A percentile compares a stretch with the other conserved stretches of the same genome.
phyloP scores from a whole-genome alignment of 2,888 invertebrate species.

The Drosophila buzzatii region DNA sequence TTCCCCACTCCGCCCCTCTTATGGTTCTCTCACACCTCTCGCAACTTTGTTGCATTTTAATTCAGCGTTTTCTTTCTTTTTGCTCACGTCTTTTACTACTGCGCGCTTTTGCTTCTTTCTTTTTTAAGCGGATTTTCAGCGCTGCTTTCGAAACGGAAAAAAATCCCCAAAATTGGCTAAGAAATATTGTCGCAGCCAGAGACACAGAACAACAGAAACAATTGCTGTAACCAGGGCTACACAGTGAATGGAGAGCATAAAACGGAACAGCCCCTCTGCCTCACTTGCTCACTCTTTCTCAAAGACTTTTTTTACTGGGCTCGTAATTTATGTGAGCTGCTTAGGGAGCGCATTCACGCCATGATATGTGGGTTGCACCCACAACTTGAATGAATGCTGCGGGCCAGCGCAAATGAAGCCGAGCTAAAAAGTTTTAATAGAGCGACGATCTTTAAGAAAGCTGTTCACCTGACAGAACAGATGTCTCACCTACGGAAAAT shows the following conservation, averaged over 20 bases:
- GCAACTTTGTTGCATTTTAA: conserved; percentile 70
- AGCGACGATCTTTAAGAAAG: background rate
- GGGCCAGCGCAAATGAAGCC: background rate
- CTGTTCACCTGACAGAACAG: background rate
- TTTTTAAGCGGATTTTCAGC: conserved; percentile 80
- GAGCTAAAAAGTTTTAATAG: background rate
- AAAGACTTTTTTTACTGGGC: conserved; percentile 16
- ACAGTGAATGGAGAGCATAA: background rate
- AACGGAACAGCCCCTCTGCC: background rate
- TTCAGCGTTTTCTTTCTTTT: conserved; percentile 54
- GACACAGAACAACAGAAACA: conserved; percentile 20
- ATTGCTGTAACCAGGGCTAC: conserved; percentile 5
- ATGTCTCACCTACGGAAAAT: background rate
- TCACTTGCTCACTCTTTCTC: background rate
- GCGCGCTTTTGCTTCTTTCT: conserved; percentile 29
- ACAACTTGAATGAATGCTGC: conserved; percentile 18
- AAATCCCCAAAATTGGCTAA: conserved; percentile 60
- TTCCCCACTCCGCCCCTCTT: background rate
- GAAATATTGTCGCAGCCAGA: conserved; percentile 54
- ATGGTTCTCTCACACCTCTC: conserved; percentile 4
- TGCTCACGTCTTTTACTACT: conserved; percentile 26
- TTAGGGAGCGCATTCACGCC: conserved; percentile 54
- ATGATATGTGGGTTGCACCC: conserved; percentile 43
- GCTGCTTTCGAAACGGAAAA: conserved; percentile 45
- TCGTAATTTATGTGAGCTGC: conserved; percentile 80